Evolutionary conservation across 2,797 vertebrate genomes (phyloP).

Genomic region (Peromyscus eremicus): DNA sequence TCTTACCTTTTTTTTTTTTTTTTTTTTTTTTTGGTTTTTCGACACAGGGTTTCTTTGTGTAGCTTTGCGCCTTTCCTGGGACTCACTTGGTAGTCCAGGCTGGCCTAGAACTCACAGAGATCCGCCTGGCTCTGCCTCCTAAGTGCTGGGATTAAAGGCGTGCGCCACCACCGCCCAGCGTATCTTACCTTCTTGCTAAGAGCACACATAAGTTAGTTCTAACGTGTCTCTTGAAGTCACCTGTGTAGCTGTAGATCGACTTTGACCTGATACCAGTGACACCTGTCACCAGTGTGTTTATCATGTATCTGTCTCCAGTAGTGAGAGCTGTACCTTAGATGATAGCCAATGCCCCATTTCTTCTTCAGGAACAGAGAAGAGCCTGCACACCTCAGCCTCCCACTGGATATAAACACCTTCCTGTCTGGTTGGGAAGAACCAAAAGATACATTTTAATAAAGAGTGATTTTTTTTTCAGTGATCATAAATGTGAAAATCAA

Average conservation of each 20-base stretch:
- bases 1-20: no score
- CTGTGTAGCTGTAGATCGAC: background rate
- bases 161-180: no score
- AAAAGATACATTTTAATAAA: background rate
- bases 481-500: background rate
- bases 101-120: no score
- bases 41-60: no score
- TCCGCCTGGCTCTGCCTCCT: no score
- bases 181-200: background rate
- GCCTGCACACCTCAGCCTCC: constrained; percentile 91
- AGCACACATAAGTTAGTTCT: no score
- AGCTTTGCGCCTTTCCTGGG: no score
- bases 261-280: background rate
- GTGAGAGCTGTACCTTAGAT: constrained; percentile 87
- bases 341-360: constrained; percentile 93
- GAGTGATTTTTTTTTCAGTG: background rate
- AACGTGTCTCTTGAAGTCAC: background rate
- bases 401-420: constrained; percentile 93
- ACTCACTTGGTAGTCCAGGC: no score
- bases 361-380: constrained; percentile 93
- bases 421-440: constrained; percentile 86
- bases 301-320: background rate
- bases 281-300: background rate
- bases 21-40: no score
- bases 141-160: no score